Evolutionary conservation across 2,113 vertebrate species (phyloP).

Genomic region (Dolichallabes microphthalmus): DNA sequence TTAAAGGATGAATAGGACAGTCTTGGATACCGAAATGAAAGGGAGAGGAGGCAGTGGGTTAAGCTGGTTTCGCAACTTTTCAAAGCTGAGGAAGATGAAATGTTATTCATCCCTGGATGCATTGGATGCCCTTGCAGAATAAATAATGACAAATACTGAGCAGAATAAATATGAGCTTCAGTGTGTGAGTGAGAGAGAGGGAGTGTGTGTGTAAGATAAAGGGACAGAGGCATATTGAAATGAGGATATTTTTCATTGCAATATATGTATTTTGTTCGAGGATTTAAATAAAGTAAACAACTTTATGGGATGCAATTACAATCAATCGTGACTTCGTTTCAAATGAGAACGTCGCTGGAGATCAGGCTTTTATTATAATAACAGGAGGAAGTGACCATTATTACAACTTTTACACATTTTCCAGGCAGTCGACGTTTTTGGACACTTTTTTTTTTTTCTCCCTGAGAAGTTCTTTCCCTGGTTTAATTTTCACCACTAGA

Average conservation of each 20-base stretch:
- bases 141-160: constrained; percentile 64
- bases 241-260: background rate
- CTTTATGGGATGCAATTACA: background rate
- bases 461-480: too few species aligned
- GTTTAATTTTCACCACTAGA: background rate
- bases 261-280: background rate
- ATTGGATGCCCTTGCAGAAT: constrained; percentile 57
- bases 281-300: too few species aligned
- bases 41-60: constrained; percentile 20
- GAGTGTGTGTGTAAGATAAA: background rate
- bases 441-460: background rate
- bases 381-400: background rate
- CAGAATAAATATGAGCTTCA: constrained; percentile 33
- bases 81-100: constrained; percentile 56
- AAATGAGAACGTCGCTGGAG: background rate
- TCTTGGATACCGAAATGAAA: constrained; percentile 37
- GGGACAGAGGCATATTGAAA: background rate
- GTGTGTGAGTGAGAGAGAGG: background rate
- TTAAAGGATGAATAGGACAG: constrained; percentile 55
- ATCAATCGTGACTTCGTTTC: background rate
- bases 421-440: background rate
- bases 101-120: constrained; percentile 54
- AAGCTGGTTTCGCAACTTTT: constrained; percentile 54
- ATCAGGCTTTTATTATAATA: background rate
- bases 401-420: background rate